These are phyloP conservation scores for Benthosema pterotum DNA, from an alignment of 2,797 vertebrate species.

Conservation along the genomic window DNA sequence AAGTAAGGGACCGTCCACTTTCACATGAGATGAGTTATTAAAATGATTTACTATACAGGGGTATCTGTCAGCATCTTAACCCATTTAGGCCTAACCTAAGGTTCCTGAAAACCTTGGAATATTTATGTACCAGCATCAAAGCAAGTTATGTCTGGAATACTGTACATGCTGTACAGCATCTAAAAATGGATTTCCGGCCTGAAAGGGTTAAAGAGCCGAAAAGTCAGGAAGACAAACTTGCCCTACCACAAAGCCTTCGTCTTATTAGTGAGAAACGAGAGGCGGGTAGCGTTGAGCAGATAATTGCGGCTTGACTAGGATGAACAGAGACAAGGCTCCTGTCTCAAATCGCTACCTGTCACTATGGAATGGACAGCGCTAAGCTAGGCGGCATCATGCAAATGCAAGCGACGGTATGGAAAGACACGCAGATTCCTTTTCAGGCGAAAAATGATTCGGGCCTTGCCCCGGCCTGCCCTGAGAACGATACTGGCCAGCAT, in stretches of 20 bases:
- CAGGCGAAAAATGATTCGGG: not conserved
- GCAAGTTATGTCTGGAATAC: no score
- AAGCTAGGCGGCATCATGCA: slow-evolving; percentile 7
- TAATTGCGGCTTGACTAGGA: slow-evolving; percentile 6
- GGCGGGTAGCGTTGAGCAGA: not conserved
- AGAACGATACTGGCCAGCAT: no score
- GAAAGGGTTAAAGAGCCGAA: no score
- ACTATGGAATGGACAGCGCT: slow-evolving; percentile 20
- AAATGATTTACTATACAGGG: no score
- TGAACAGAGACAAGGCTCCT: not conserved
- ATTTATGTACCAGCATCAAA: no score
- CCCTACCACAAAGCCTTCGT: not conserved
- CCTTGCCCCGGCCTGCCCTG: no score
- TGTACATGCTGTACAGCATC: no score
- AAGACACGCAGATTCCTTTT: not conserved
- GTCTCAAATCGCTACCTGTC: slow-evolving; percentile 42
- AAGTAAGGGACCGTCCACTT: no score
- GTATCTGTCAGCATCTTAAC: not conserved
- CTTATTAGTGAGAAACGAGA: not conserved
- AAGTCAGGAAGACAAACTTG: not conserved
- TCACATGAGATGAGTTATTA: no score
- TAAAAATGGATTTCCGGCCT: no score
- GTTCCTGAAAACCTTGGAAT: no score
- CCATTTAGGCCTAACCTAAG: no score
- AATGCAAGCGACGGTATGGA: slow-evolving; percentile 1